Evolutionary conservation across 30 jellyfish, hydroid and myxozoan species (phyloP), one percentile per base, ranked within the genome.

Genomic region (Catostylus mosaicus): DNA sequence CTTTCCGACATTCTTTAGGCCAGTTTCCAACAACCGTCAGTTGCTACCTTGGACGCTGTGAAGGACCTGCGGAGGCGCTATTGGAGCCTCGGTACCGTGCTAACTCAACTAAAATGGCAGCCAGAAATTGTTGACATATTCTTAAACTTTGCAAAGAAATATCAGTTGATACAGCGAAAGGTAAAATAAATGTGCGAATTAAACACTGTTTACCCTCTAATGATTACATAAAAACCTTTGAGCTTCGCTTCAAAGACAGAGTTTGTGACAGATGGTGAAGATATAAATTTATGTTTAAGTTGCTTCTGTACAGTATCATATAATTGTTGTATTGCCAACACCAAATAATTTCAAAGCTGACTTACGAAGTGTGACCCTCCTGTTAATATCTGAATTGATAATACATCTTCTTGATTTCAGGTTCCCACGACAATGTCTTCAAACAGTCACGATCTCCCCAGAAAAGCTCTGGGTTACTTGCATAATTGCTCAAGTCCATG

Each of bases 381-480:
- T 40, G 54, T 14, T 40, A 40, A 5, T 40, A 14, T 7, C 7
- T 5, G 54, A 40, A 40, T 40, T 40, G 54, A 40, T 40, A 40
- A 14, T 40, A 40, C 54, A 5, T 5, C 54, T 40, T 10, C 24
- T 38, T 22, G 12, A 12, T 29, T 73, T 18, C 59, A 27, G 74
- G 78, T 67, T 33, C 72, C 7, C 40, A 43, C 0, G n/a, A 62
- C 59, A 23, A 52, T 77, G 88, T 29, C 80, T 18, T 38, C 73
- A 35, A 40, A 38, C 29, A 66, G 27, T 9, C 11, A 48, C 3
- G 69, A 30, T 16, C 74, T 80, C 24, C 84, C 52, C 0, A 31
- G 23, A 37, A 68, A 37, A 48, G 30, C 75, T 34, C 54, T 69
- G 34, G 47, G 34, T 10, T 43, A 16, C 50, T 56, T 82, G 14